Conservation (phyloP, 2,888 invertebrate genomes). For the Heliothis peltigera region DNA sequence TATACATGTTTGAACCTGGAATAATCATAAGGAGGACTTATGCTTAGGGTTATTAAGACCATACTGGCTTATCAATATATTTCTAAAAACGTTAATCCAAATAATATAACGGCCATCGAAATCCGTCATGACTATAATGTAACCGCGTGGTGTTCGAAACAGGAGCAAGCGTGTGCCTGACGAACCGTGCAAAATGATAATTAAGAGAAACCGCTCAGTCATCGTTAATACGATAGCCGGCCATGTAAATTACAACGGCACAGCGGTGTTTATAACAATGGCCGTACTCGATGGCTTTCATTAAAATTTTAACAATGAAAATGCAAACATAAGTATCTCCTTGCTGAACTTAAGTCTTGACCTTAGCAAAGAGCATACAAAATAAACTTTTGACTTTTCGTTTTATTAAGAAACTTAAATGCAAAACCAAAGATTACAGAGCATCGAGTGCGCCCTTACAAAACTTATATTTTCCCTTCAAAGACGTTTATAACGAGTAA, state of each 20-base stretch:
- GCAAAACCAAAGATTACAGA: slow-evolving; percentile 30
- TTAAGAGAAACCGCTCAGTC: slow-evolving; percentile 89
- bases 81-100: slow-evolving; percentile 3
- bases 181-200: slow-evolving; percentile 90
- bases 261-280: slow-evolving; percentile 82
- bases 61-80: no score
- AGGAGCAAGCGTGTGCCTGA: slow-evolving; percentile 80
- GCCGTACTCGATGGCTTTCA: slow-evolving; percentile 80
- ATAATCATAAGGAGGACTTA: no score
- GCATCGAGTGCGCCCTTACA: slow-evolving; percentile 26
- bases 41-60: no score
- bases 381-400: slow-evolving; percentile 19
- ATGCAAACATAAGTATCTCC: slow-evolving; percentile 62
- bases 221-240: slow-evolving; percentile 87
- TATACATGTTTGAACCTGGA: slow-evolving; percentile 10
- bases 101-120: slow-evolving; percentile 22
- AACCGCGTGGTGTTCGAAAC: slow-evolving; percentile 61
- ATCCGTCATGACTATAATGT: slow-evolving; percentile 33
- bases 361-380: slow-evolving; percentile 25
- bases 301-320: slow-evolving; percentile 81
- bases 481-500: slow-evolving; percentile 60
- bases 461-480: slow-evolving; percentile 32
- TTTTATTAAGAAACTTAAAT: slow-evolving; percentile 60
- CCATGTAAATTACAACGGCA: slow-evolving; percentile 83
- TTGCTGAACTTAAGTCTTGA: slow-evolving; percentile 45